Conservation (phyloP, 2,797 vertebrate species). For the Hemibagrus guttatus region DNA sequence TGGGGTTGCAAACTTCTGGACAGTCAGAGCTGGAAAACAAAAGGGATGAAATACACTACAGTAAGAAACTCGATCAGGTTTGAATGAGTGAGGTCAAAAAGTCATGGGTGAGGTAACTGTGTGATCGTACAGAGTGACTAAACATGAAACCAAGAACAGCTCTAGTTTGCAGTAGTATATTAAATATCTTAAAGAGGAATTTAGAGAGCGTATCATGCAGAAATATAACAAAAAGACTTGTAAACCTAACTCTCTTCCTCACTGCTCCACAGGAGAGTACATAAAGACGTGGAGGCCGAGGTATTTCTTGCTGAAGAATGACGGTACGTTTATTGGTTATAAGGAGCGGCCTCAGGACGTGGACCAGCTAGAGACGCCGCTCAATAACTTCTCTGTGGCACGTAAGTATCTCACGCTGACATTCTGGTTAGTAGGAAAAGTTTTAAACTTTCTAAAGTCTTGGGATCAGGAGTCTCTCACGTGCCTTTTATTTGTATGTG, state of each 20-base stretch:
- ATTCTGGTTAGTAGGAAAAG: not conserved
- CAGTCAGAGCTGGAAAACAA: not conserved
- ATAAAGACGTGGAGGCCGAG: conserved; percentile 98
- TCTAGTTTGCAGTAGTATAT: not conserved
- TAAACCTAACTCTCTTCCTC: not conserved
- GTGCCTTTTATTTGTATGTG: not conserved
- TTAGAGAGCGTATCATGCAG: no score
- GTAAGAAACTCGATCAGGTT: not conserved
- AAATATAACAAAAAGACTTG: no score
- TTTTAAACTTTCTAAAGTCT: not conserved
- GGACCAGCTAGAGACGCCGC: conserved; percentile 92
- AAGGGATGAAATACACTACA: not conserved
- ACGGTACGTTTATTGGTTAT: conserved; percentile 97
- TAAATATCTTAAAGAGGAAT: not conserved
- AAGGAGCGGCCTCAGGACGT: conserved; percentile 95
- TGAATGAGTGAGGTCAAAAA: not conserved
- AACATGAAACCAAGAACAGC: not conserved
- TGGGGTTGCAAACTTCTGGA: not conserved
- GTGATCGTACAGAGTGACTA: not conserved
- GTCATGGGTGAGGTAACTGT: not conserved
- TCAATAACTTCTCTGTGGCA: conserved; percentile 99
- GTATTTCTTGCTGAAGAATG: conserved; percentile 94
- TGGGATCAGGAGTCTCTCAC: not conserved
- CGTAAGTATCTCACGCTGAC: conserved; percentile 78
- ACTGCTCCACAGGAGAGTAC: conserved; percentile 83